These are phyloP conservation scores for Prochilodus magdalenae DNA, from an alignment of 2,113 vertebrate genomes.

Conservation along the genomic window DNA sequence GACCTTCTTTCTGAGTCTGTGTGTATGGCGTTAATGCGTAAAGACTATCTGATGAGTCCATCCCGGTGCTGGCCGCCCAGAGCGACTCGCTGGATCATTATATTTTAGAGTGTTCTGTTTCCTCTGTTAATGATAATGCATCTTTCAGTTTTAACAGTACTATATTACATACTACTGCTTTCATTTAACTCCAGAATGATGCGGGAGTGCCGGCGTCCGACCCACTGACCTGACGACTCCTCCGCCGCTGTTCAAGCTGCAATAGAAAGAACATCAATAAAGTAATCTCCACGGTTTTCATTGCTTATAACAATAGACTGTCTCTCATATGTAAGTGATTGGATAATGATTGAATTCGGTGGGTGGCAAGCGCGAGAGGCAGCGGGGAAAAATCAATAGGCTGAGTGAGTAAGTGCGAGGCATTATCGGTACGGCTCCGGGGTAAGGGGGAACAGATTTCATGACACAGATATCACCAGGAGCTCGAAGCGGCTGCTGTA, in stretches of 20 bases:
- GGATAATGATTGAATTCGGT: slow-evolving; percentile 71
- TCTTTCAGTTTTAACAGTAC: no score
- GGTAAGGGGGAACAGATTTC: slow-evolving; percentile 12
- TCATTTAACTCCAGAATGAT: background rate
- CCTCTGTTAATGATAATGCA: no score
- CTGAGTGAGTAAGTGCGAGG: slow-evolving; percentile 15
- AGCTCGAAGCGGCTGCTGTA: slow-evolving; percentile 2
- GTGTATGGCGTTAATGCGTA: no score
- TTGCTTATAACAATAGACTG: slow-evolving; percentile 72
- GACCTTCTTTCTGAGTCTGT: no score
- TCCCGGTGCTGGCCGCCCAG: no score
- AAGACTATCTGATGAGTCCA: no score
- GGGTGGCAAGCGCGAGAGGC: slow-evolving; percentile 68
- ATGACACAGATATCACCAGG: background rate
- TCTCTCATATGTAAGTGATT: slow-evolving; percentile 72
- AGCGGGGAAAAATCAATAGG: slow-evolving; percentile 53
- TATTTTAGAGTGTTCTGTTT: no score
- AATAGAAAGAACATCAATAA: slow-evolving; percentile 49
- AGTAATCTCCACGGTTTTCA: slow-evolving; percentile 58
- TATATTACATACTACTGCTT: no score
- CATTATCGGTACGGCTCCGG: background rate
- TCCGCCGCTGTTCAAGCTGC: slow-evolving; percentile 51
- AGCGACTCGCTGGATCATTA: no score
- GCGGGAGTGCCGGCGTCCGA: no score
- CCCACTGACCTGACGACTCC: slow-evolving; percentile 9